Base-by-base conservation (phyloP, 2,888 invertebrate genomes). In the Iselma pallidipennis region DNA sequence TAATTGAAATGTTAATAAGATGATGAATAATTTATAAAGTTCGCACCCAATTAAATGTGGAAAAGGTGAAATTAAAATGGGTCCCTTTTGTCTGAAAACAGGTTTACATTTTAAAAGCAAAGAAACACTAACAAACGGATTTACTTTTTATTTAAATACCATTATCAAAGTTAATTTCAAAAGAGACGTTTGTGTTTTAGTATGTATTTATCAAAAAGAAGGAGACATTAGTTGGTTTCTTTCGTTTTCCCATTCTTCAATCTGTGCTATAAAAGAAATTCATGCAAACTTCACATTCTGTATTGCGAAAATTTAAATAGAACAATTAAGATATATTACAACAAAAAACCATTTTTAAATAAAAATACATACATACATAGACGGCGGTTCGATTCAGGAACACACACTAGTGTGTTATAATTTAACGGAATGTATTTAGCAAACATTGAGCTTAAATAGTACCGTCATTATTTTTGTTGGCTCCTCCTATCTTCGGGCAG, bases 1-100 rank as follows among this genome's bases (percentile, higher is more conserved):
- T 29, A 55, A 61, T 61, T 61, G 57, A 67, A 63, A 66, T 63
- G 57, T 61, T 65, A 63, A 68, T 64, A 61, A 66, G 61, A 64
- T 63, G 55, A 66, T 70, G 70, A 59, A 67, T 66, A 67, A 67
- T 70, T 69, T 64, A 69, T 67, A 54, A 31, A 62, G 59, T 66
- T 66, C 66, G 58, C 63, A 66, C 56, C 42, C 55, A 71, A 69
- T 68, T 64, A 69, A 66, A 66, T 62, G 60, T 59, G 64, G 64
- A n/a, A 64, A 65, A 68, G 66, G 67, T 71, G 58, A 69, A 68
- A 71, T 66, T 66, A 66, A 66, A 67, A 65, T 65, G 59, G 63
- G 63, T 25, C 5, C 64, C 62, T 66, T 63, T 59, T 58, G 58
- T 57, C 62, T 52, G 55, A 56, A 64, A n/a, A n/a, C n/a, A n/a